Percentiles rank a stretch among this genome's conserved stretches.
Conservation (phyloP, 2,797 vertebrate genomes). For the Heterohyrax brucei region DNA sequence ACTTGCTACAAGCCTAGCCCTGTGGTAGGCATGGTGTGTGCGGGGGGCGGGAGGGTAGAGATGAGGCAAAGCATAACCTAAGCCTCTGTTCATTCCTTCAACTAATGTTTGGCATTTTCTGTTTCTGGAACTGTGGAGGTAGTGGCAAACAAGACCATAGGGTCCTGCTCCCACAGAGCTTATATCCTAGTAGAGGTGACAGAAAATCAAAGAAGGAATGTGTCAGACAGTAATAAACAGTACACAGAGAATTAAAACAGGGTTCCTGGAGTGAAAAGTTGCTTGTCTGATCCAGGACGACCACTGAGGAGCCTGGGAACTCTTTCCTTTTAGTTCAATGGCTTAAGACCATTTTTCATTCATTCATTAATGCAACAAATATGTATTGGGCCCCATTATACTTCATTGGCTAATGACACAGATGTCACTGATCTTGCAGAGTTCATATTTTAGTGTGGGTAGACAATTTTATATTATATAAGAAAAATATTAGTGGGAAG, state of each 20-base stretch:
- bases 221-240: not conserved
- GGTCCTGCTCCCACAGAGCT: not conserved
- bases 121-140: not conserved
- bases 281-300: not conserved
- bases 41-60: not conserved
- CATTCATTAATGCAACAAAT: not conserved
- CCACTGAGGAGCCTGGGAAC: not conserved
- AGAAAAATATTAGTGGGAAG: slow-evolving; percentile 43
- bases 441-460: slow-evolving; percentile 43
- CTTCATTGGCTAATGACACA: slow-evolving; percentile 16
- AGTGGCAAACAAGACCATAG: not conserved
- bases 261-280: not conserved
- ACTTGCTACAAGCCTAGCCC: not conserved
- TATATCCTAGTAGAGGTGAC: not conserved
- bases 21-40: not conserved
- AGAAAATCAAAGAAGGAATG: slow-evolving; percentile 59
- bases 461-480: slow-evolving; percentile 26
- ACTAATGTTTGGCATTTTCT: slow-evolving; percentile 11
- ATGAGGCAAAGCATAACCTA: not conserved
- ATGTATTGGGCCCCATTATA: not conserved
- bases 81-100: slow-evolving; percentile 56
- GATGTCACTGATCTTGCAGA: not conserved
- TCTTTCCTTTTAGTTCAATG: slow-evolving; percentile 28
- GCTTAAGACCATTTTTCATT: slow-evolving; percentile 14
- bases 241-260: slow-evolving; percentile 30